Evolutionary conservation across 2,888 invertebrate genomes (phyloP).

Genomic region (Harpalus rubripes): DNA sequence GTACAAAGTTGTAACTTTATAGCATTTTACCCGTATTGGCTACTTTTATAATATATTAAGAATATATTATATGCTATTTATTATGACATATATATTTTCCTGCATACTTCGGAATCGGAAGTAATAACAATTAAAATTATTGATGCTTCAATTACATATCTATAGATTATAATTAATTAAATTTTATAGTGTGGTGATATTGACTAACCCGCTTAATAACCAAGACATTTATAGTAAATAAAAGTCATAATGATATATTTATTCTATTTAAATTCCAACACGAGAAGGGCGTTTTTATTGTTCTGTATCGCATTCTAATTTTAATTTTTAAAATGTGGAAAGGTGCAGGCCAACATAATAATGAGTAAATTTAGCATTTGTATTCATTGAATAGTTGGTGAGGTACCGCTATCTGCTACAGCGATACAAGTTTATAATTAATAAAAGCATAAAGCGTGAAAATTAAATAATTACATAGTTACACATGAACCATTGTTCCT

Average conservation of each 20-base stretch:
- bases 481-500: slow-evolving; percentile 26
- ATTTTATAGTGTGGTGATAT: too few species aligned
- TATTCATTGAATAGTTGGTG: slow-evolving; percentile 25
- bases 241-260: background rate
- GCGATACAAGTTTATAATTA: slow-evolving; percentile 49
- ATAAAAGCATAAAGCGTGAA: slow-evolving; percentile 54
- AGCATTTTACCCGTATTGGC: too few species aligned
- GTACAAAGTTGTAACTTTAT: too few species aligned
- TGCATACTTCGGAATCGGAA: too few species aligned
- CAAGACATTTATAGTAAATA: too few species aligned
- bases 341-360: background rate
- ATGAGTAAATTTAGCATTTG: slow-evolving; percentile 43
- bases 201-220: too few species aligned
- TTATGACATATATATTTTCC: too few species aligned
- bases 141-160: too few species aligned
- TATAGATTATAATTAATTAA: too few species aligned
- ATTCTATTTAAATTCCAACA: background rate
- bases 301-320: background rate
- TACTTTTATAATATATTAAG: too few species aligned
- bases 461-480: slow-evolving; percentile 60
- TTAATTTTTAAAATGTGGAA: background rate
- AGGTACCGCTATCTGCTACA: slow-evolving; percentile 27
- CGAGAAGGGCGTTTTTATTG: background rate
- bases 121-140: too few species aligned
- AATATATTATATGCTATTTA: too few species aligned